Conservation (phyloP, 2,888 invertebrate species). For the Miltochrista miniata region DNA sequence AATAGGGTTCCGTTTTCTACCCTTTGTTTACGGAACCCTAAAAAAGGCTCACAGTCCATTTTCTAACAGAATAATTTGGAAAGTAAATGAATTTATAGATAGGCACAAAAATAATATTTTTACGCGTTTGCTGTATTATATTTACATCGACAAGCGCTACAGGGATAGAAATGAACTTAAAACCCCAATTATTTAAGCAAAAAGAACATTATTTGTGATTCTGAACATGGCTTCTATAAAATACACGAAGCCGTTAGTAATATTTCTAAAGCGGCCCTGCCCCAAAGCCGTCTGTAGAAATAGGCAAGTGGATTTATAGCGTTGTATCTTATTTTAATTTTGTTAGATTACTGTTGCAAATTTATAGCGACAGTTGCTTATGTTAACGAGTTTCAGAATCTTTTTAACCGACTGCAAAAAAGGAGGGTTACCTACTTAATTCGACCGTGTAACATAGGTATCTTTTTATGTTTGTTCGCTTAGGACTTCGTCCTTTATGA, state of each 20-base stretch:
- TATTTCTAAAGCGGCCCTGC: slow-evolving; percentile 25
- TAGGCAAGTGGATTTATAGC: slow-evolving; percentile 49
- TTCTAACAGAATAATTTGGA: too few relatives aligned
- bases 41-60: too few relatives aligned
- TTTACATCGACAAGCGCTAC: not conserved
- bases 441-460: too few relatives aligned
- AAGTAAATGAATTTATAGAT: slow-evolving; percentile 11
- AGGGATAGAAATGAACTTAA: slow-evolving; percentile 14
- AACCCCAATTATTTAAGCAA: slow-evolving; percentile 22
- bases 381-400: slow-evolving; percentile 26
- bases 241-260: slow-evolving; percentile 26
- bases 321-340: slow-evolving; percentile 53
- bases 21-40: too few relatives aligned
- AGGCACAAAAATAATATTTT: slow-evolving; percentile 4
- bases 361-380: slow-evolving; percentile 37
- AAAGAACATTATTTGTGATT: slow-evolving; percentile 29
- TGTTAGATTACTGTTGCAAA: slow-evolving; percentile 44
- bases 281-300: slow-evolving; percentile 12
- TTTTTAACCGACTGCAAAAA: too few relatives aligned
- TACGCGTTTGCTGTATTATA: not conserved
- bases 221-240: slow-evolving; percentile 24
- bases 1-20: too few relatives aligned
- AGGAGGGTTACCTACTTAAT: too few relatives aligned
- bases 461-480: too few relatives aligned
- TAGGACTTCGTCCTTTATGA: too few relatives aligned